Evolutionary conservation across 2,113 vertebrate genomes (phyloP).

Genomic region (Colaptes auratus): DNA sequence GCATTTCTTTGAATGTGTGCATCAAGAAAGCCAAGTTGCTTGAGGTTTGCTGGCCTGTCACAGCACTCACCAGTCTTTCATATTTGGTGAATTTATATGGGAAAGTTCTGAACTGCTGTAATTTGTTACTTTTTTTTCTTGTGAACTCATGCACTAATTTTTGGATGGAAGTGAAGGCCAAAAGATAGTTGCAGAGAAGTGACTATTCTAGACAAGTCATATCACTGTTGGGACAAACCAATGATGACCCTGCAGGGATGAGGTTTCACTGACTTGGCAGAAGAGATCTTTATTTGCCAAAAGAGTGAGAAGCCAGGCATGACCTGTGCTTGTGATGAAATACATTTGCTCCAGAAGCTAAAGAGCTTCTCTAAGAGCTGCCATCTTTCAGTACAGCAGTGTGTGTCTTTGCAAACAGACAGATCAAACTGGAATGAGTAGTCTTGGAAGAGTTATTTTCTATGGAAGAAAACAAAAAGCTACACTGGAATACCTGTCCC

Average conservation of each 20-base stretch:
- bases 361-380: conserved; percentile 15
- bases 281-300: conserved; percentile 36
- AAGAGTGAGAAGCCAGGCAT: conserved; percentile 23
- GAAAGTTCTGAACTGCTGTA: background rate
- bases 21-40: background rate
- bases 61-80: background rate
- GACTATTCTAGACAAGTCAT: background rate
- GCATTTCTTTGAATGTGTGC: conserved; percentile 17
- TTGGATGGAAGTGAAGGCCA: background rate
- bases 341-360: conserved; percentile 22
- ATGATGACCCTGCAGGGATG: background rate
- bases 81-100: conserved; percentile 8
- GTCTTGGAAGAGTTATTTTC: conserved; percentile 14
- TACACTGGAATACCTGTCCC: background rate
- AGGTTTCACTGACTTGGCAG: conserved; percentile 27
- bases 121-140: background rate
- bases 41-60: conserved; percentile 5
- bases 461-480: background rate
- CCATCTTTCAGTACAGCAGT: conserved; percentile 28
- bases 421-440: background rate
- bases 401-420: background rate
- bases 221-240: background rate
- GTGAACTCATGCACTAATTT: background rate
- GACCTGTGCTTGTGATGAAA: conserved; percentile 31
- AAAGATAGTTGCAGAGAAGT: background rate